These are phyloP conservation scores for Turnix velox DNA, from an alignment of 2,113 vertebrate species.

Conservation along the genomic window DNA sequence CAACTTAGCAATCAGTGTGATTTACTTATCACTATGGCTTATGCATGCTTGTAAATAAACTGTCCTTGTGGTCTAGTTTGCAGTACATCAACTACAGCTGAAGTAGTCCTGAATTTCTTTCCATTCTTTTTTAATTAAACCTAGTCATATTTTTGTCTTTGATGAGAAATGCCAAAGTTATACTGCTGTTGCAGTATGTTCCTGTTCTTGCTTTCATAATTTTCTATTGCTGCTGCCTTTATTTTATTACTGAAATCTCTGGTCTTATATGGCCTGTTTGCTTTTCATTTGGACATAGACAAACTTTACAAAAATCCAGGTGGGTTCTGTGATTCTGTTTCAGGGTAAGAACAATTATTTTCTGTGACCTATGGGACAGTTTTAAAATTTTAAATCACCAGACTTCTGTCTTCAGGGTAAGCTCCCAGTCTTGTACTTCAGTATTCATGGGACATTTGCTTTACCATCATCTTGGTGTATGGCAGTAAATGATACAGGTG, in stretches of 20 bases:
- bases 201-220: not conserved
- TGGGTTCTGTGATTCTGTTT: not conserved
- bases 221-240: not conserved
- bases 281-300: not conserved
- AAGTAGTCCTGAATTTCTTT: not conserved
- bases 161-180: not conserved
- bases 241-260: not conserved
- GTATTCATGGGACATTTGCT: not conserved
- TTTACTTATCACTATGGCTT: not conserved
- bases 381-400: not conserved
- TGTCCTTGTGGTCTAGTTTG: not conserved
- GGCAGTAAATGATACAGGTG: not conserved
- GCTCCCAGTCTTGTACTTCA: not conserved
- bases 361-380: rapidly evolving
- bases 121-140: not conserved
- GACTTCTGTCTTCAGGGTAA: not conserved
- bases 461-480: not conserved
- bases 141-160: not conserved
- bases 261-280: not conserved
- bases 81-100: not conserved
- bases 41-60: not conserved
- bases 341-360: not conserved
- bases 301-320: not conserved
- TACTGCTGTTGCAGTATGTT: not conserved
- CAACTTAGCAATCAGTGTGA: not conserved